Conservation (phyloP, 1,140 invertebrate species). For the Euura lappo region DNA sequence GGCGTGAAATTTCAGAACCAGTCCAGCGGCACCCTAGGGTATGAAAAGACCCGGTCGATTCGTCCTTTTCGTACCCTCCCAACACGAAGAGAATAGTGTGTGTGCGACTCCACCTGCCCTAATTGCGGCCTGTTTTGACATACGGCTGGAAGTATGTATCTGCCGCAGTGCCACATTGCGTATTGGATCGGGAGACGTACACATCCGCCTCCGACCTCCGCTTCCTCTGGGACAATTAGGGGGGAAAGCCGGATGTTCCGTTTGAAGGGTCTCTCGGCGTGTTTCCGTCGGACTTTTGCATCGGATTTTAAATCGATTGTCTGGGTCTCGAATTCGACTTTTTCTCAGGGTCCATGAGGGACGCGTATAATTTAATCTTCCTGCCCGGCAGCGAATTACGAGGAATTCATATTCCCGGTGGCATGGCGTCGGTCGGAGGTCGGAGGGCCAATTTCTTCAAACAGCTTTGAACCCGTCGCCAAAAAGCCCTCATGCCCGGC, state of each 20-base stretch:
- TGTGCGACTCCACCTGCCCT: background rate
- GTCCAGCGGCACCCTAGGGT: too few relatives aligned
- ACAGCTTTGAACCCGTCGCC: background rate
- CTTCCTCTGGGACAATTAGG: background rate
- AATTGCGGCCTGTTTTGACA: background rate
- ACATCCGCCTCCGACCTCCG: background rate
- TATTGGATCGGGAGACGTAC: background rate
- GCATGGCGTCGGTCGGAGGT: background rate
- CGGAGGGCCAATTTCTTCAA: background rate
- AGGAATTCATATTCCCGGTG: background rate
- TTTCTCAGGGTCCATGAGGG: background rate
- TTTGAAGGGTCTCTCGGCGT: background rate
- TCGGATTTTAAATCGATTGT: too few relatives aligned
- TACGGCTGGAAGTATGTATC: background rate
- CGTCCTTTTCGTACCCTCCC: too few relatives aligned
- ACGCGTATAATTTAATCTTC: background rate
- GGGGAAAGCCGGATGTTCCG: slow-evolving; percentile 1
- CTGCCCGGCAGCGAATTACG: background rate
- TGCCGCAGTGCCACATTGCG: background rate
- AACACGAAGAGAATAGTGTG: too few relatives aligned
- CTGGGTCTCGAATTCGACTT: background rate
- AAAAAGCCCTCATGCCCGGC: background rate
- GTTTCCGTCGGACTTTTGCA: background rate
- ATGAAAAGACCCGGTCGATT: too few relatives aligned
- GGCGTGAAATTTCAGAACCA: too few relatives aligned